Evolutionary conservation across 2,797 vertebrate species (phyloP).

Genomic region (Rhinoraja longicauda): DNA sequence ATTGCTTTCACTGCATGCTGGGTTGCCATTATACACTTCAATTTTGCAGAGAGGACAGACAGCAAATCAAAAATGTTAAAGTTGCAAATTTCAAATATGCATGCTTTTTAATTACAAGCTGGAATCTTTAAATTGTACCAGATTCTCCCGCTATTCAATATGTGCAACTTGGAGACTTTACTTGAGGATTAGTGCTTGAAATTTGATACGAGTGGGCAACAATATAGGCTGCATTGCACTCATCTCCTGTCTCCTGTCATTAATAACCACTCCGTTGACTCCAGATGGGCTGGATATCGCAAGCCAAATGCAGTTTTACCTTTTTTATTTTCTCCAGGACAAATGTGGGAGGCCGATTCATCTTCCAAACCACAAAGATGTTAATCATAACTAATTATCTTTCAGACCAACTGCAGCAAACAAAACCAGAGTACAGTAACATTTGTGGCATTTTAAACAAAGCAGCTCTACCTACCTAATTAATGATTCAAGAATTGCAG

Average conservation of each 20-base stretch:
- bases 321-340: neutral
- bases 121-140: neutral
- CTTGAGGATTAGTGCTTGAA: neutral
- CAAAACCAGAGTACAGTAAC: neutral
- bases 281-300: neutral
- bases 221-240: no score
- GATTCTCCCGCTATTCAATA: neutral
- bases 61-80: neutral
- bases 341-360: no score
- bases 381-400: neutral
- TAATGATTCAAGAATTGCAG: slow-evolving; percentile 89
- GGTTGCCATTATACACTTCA: neutral
- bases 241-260: no score
- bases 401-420: neutral
- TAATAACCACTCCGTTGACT: neutral
- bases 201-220: neutral
- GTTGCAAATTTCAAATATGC: neutral
- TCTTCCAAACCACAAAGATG: neutral
- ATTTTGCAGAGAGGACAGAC: neutral
- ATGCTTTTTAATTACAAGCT: neutral
- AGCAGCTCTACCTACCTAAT: slow-evolving; percentile 76
- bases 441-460: neutral
- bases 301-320: neutral
- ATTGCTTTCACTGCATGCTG: no score
- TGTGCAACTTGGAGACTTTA: neutral